Base-by-base conservation (phyloP, 2,888 invertebrate genomes). In the Plemyria rubiginata region DNA sequence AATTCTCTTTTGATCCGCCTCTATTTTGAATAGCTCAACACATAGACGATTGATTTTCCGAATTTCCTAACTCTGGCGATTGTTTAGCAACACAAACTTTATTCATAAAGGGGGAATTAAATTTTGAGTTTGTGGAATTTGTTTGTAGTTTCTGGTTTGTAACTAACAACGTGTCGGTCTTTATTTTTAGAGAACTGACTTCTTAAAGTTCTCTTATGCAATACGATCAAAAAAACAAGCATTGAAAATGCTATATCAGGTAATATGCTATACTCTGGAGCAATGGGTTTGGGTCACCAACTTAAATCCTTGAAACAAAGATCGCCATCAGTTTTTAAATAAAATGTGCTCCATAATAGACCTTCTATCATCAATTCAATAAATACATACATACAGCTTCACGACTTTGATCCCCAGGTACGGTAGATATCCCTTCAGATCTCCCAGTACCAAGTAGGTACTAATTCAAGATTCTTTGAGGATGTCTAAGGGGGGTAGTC, bases 11-110 rank as follows among this genome's bases (percentile, higher is more conserved):
- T 58, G 58, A 58, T 58, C 51, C 45, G 11, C 8, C 43, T 43
- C 16, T 45, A 45, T 45, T 45, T 51, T 22, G 8, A 36, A 57
- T 38, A 6, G 32, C 45, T 22, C 50, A 58, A 52, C 43, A 36
- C 45, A 9, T 56, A 40, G 13, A 15, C 51, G 4, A 50, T 38
- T 4, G 46, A 49, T 55, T 55, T 36, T 13, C 29, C 11, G 32
- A 36, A 52, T 45, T 51, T 52, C 41, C 51, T 45, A 29, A 57
- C 51, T 51, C 48, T 28, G 22, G 22, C 22, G 43, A 51, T 43
- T 29, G n/a, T 49, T 56, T 56, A 29, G 32, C 29, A 29, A 56
- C 48, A 40, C 40, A 49, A 56, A 56, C 48, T 56, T 56, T 49
- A 49, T 56, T 56, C 22, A 40, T 48, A 49, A 15, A 15, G 13